Evolutionary conservation across 2,888 invertebrate species (phyloP), one percentile per base, ranked within the genome.

Genomic region (Anarsia innoxiella): DNA sequence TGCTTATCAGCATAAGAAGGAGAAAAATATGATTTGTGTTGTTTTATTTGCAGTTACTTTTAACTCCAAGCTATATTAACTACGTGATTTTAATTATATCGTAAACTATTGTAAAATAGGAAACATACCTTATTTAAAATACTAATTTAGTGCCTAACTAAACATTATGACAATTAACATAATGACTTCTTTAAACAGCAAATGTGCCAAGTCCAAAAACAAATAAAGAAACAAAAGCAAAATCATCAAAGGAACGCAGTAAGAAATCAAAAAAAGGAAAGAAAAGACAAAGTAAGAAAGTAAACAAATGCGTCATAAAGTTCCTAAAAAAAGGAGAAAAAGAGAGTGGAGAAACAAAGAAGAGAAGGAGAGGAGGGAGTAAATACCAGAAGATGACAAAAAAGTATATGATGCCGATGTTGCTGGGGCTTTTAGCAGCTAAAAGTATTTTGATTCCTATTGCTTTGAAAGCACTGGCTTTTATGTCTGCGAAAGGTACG

Each of bases 401-500:
- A 45, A 89, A 88, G 52, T 86, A 85, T 46, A 61, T 91, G 37
- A 63, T 89, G 45, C 90, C 91, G 0, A 34, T 92, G 42, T 62
- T 92, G 11, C 50, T 91, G 12, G 91, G 90, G 0, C 72, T 90
- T 13, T 54, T 91, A 11, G 76, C 91, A 33, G 88, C 91, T 1
- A 91, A 91, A 60, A 84, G 89, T 23, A 66, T 93, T 1, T 52
- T 93, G 5, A 69, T 92, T 31, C 92, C 92, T 0, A 69, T 91
- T 23, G 87, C 90, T 0, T 61, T 93, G 36, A 93, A 92, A 54
- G 86, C 88, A 1, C 66, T 93, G 43, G 90, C 91, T 1, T 87
- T 92, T 26, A 66, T 92, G 32, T 89, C 92, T 12, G 88, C 89
- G 42, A 84, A 84, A 73, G 85, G 84, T 83, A 52, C 55, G 53